Percentiles rank a stretch among this genome's conserved stretches.
phyloP scores from a whole-genome alignment of 2,113 vertebrate species.

The Holacanthus passer region DNA sequence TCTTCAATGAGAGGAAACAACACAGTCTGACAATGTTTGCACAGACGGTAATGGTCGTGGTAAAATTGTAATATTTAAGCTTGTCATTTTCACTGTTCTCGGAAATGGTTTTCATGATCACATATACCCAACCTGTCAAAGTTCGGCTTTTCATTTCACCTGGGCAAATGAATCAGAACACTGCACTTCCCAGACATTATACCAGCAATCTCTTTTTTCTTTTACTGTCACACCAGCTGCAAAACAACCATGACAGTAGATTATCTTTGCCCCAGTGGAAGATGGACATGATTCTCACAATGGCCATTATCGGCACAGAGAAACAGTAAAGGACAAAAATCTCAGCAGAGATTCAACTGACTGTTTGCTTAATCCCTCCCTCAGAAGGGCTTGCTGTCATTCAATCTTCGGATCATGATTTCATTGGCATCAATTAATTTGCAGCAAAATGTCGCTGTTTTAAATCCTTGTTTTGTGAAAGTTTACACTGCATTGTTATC shows the following conservation, averaged over 20 bases:
- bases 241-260: not conserved
- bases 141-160: conserved; percentile 8
- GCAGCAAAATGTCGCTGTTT: not conserved
- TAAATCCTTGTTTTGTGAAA: too few relatives aligned
- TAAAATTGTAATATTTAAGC: conserved; percentile 9
- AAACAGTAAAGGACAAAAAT: not conserved
- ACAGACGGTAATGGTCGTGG: not conserved
- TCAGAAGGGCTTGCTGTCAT: too few relatives aligned
- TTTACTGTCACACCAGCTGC: not conserved
- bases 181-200: not conserved
- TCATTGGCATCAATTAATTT: not conserved
- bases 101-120: conserved; percentile 13
- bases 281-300: not conserved
- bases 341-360: not conserved
- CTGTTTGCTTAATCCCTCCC: not conserved
- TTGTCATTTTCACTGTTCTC: conserved; percentile 22
- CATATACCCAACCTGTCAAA: conserved; percentile 8
- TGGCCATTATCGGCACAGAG: not conserved
- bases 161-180: conserved; percentile 5
- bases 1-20: not conserved
- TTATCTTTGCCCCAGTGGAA: not conserved
- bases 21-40: not conserved
- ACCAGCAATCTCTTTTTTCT: not conserved
- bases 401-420: too few relatives aligned
- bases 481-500: too few relatives aligned